phyloP scores from a whole-genome alignment of 1,140 invertebrate species.

The Drosophila simulans region DNA sequence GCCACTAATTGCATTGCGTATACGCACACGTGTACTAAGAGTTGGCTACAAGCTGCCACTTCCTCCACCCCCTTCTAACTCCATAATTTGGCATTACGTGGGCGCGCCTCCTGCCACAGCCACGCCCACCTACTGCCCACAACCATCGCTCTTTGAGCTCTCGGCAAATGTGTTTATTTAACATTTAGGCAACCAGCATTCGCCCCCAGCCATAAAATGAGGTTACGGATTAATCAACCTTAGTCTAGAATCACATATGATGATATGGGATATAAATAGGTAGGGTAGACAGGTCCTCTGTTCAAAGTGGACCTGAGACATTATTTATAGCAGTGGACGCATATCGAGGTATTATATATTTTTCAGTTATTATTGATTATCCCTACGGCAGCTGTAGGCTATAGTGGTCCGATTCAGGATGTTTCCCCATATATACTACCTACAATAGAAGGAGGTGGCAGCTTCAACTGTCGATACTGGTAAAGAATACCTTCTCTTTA shows the following conservation, averaged over 20 bases:
- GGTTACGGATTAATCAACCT: conserved; percentile 26
- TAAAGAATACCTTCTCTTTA: too few species aligned
- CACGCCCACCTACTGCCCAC: conserved; percentile 21
- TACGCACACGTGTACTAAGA: conserved; percentile 73
- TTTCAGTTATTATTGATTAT: too few species aligned
- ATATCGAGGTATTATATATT: too few species aligned
- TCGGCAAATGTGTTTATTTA: conserved; percentile 54
- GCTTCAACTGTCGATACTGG: too few species aligned
- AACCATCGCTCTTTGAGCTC: conserved; percentile 2
- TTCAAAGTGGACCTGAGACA: too few species aligned
- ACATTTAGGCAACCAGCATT: conserved; percentile 51
- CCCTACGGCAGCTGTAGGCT: too few species aligned
- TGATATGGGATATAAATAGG: not conserved
- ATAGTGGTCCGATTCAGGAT: too few species aligned
- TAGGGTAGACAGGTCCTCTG: too few species aligned
- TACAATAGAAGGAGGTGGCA: too few species aligned
- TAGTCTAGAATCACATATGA: conserved; percentile 3
- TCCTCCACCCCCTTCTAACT: conserved; percentile 20
- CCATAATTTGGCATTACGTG: conserved; percentile 70
- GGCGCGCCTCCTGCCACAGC: conserved; percentile 11
- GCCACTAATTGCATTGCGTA: conserved; percentile 79
- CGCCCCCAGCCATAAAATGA: conserved; percentile 31
- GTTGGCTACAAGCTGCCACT: conserved; percentile 35
- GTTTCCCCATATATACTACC: too few species aligned
- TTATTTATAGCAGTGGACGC: too few species aligned